A percentile compares a stretch with the other conserved stretches of the same genome.
phyloP scores from a whole-genome alignment of 2,113 vertebrate species.

The Eleginops maclovinus region DNA sequence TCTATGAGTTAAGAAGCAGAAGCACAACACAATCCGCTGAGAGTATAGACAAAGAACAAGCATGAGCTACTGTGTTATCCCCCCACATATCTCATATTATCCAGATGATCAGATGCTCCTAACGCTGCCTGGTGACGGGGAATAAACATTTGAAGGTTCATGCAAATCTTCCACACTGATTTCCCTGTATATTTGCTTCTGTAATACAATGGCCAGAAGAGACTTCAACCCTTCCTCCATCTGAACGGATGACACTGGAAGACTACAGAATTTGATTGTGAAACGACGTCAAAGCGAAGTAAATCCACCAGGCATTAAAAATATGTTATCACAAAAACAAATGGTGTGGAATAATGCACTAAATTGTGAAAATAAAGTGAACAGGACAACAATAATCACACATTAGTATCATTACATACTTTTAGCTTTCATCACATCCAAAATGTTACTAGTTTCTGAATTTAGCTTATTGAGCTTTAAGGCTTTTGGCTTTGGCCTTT shows the following conservation, averaged over 20 bases:
- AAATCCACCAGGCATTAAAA: too few relatives aligned
- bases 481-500: not conserved
- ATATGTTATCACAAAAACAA: too few relatives aligned
- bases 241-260: not conserved
- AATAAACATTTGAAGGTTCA: conserved; percentile 5
- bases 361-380: too few relatives aligned
- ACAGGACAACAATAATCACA: too few relatives aligned
- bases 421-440: too few relatives aligned
- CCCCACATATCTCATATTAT: not conserved
- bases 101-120: conserved; percentile 40
- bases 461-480: not conserved
- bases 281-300: not conserved
- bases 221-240: not conserved
- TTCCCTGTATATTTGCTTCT: conserved; percentile 46
- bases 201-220: not conserved
- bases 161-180: conserved; percentile 14
- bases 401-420: too few relatives aligned
- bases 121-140: too few relatives aligned
- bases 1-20: not conserved
- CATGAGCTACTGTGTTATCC: not conserved
- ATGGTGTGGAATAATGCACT: too few relatives aligned
- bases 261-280: not conserved
- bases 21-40: not conserved
- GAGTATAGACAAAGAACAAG: not conserved
- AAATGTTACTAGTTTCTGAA: too few relatives aligned